A percentile compares a stretch with the other conserved stretches of the same genome.
Conservation (phyloP, 64 coral and sea anemone species). For the Montipora sp. region DNA sequence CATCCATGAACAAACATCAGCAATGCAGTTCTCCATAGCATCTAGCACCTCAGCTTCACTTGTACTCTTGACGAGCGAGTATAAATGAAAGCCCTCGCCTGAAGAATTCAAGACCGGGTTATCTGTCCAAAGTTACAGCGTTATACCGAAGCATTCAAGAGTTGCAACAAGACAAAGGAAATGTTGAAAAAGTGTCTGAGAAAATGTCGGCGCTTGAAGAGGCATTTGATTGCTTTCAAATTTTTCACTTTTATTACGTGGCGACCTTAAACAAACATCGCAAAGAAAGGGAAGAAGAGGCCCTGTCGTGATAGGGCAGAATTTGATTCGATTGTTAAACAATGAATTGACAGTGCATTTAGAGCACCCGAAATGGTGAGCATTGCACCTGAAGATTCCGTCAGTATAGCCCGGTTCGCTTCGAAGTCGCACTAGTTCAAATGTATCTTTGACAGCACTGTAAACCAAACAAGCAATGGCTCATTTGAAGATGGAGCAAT, state of each 20-base stretch:
- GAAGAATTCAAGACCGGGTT: not conserved
- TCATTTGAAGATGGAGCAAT: too few relatives aligned
- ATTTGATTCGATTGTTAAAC: not conserved
- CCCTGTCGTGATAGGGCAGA: not conserved
- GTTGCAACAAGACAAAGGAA: not conserved
- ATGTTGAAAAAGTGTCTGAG: not conserved
- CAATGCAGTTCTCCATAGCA: too few relatives aligned
- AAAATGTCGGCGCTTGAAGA: too few relatives aligned
- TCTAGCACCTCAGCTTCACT: too few relatives aligned
- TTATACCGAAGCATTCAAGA: not conserved
- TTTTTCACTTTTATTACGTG: not conserved
- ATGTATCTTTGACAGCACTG: not conserved
- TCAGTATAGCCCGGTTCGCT: not conserved
- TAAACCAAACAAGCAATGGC: not conserved
- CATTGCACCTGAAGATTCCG: not conserved
- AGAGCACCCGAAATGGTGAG: not conserved
- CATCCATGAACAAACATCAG: too few relatives aligned
- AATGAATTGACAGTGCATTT: not conserved
- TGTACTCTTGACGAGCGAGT: too few relatives aligned
- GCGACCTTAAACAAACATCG: not conserved
- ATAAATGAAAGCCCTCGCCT: not conserved
- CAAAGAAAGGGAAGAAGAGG: not conserved
- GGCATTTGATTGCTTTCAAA: too few relatives aligned
- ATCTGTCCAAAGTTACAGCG: not conserved
- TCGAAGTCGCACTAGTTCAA: not conserved